phyloP scores from a whole-genome alignment of 2,888 invertebrate species.

The Pollenia amentaria region DNA sequence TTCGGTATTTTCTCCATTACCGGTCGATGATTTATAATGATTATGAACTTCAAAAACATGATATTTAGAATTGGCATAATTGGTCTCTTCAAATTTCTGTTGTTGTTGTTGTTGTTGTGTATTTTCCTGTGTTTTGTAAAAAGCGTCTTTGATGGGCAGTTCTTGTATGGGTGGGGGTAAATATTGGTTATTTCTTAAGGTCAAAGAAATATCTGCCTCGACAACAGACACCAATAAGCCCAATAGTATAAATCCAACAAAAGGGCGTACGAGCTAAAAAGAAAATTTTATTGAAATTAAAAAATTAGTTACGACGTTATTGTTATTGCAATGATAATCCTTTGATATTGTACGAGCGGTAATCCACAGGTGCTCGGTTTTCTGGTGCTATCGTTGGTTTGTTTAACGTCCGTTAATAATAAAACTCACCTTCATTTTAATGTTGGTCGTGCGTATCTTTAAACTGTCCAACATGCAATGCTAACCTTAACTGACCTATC shows the following conservation, averaged over 20 bases:
- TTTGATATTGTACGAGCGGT: constrained; percentile 58
- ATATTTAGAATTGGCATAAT: constrained; percentile 78
- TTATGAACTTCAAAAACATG: constrained; percentile 81
- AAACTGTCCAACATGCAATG: constrained; percentile 82
- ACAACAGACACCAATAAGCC: constrained; percentile 75
- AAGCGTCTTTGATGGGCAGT: constrained; percentile 63
- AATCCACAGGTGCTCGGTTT: constrained; percentile 69
- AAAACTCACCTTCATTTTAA: constrained; percentile 81
- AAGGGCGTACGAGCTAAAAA: constrained; percentile 58
- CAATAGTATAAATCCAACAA: constrained; percentile 76
- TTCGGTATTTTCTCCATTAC: constrained; percentile 17
- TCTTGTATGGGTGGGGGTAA: constrained; percentile 68
- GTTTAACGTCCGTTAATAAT: background rate
- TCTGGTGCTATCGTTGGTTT: background rate
- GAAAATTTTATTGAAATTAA: constrained; percentile 8
- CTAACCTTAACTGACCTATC: constrained; percentile 79
- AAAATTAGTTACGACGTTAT: background rate
- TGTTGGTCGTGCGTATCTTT: constrained; percentile 80
- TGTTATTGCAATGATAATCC: constrained; percentile 8
- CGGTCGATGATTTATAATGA: constrained; percentile 69
- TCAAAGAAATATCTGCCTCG: constrained; percentile 79
- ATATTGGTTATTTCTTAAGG: constrained; percentile 71
- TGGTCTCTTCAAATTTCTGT: constrained; percentile 77
- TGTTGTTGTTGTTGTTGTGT: constrained; percentile 13
- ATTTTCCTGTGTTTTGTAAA: constrained; percentile 39